Percentiles rank a stretch among this genome's conserved stretches.
phyloP scores from a whole-genome alignment of 92 coral and sea anemone genomes.

The Zoanthus solanderi region DNA sequence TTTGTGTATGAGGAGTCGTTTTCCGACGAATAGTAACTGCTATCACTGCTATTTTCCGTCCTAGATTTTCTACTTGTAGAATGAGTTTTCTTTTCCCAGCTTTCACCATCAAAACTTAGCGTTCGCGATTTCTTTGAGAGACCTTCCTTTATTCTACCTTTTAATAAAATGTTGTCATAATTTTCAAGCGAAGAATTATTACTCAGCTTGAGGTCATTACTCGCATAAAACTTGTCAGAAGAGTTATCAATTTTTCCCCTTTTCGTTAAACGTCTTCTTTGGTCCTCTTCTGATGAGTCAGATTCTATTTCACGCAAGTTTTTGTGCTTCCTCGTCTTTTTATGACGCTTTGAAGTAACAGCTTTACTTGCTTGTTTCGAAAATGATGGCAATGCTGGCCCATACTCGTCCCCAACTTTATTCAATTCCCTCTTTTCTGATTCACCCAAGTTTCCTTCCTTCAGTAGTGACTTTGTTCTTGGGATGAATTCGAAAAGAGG shows the following conservation, averaged over 20 bases:
- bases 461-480: conserved; percentile 14
- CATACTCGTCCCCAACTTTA: conserved; percentile 6
- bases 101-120: not conserved
- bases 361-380: not conserved
- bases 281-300: conserved; percentile 24
- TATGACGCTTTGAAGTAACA: conserved; percentile 22
- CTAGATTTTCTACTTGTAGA: not conserved
- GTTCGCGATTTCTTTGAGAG: not conserved
- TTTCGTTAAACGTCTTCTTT: conserved; percentile 9
- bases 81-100: not conserved
- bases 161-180: not conserved
- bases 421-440: not conserved
- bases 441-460: not conserved
- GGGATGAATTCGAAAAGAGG: conserved; percentile 34
- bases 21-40: not conserved
- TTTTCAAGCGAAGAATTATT: not conserved
- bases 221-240: not conserved
- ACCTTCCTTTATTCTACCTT: not conserved
- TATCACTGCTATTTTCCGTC: not conserved
- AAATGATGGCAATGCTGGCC: conserved; percentile 20
- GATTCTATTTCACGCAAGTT: conserved; percentile 13
- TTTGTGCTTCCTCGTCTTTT: conserved; percentile 64
- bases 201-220: not conserved
- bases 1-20: not conserved
- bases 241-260: not conserved